Evolutionary conservation across 2,888 invertebrate species (phyloP).

Genomic region (Erebia palarica): DNA sequence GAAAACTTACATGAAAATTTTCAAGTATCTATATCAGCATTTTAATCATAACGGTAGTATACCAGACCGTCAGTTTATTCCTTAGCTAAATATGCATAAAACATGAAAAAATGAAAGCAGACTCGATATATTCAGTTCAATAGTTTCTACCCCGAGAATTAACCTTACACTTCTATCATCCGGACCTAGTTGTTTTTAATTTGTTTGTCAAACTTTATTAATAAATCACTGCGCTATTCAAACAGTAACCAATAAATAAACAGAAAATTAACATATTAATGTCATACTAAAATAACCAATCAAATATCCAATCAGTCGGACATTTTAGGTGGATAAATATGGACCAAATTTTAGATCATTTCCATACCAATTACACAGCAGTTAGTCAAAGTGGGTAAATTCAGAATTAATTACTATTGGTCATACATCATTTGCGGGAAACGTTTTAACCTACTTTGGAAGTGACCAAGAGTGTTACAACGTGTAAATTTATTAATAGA

Average conservation of each 20-base stretch:
- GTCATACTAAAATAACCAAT: constrained; percentile 29
- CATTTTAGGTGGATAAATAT: constrained; percentile 33
- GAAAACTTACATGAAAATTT: too few species aligned
- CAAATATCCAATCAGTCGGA: constrained; percentile 31
- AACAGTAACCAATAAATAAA: constrained; percentile 22
- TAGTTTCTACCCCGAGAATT: too few species aligned
- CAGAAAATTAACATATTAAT: constrained; percentile 24
- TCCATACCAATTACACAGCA: constrained; percentile 67
- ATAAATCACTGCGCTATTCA: constrained; percentile 4
- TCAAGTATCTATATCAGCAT: too few species aligned
- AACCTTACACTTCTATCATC: too few species aligned
- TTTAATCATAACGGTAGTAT: too few species aligned
- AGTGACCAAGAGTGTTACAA: neutral
- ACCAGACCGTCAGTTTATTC: too few species aligned
- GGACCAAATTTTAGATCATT: constrained; percentile 57
- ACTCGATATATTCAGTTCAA: too few species aligned
- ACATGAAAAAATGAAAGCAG: too few species aligned
- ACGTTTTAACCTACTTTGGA: neutral
- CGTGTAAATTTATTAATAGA: neutral
- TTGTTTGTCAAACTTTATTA: neutral
- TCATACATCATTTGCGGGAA: constrained; percentile 18
- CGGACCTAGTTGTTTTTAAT: neutral
- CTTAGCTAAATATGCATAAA: too few species aligned
- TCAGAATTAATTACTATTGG: constrained; percentile 27
- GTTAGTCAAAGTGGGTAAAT: constrained; percentile 37